Evolutionary conservation across 2,113 vertebrate species (phyloP), one percentile per base, ranked within the genome.

Genomic region (Platanista minor): DNA sequence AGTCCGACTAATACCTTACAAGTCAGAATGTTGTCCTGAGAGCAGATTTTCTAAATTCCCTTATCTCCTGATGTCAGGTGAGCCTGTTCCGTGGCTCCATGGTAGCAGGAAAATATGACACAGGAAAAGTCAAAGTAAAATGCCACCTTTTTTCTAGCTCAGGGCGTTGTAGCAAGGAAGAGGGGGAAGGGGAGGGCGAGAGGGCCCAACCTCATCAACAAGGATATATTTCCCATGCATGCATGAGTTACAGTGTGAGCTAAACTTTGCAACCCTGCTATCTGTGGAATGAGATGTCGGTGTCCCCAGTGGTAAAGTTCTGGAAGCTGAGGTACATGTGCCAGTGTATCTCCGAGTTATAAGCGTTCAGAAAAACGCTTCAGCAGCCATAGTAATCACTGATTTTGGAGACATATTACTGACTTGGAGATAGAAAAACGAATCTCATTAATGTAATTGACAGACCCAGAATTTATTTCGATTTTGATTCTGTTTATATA

Each of bases 21-120:
- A 97, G 83, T 75, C 88, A 83, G 69, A 49, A 41, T 95, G 64
- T 66, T 82, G 62, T 95, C 71, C 77, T 33, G 52, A 85, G 92
- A 96, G 52, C 71, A 93, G 92, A 81, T 96, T 98, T 96, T 41
- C 85, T 92, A 75, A 96, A 96, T 94, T 81, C 87, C 80, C 69
- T 94, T 96, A 72, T 94, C 92, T 97, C n/a, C 81, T 1, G 0
- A 41, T n/a, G 71, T 92, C 95, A 97, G 92, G 91, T 92, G 46
- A 88, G 77, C 54, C 59, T 84, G 31, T 66, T 66, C 21, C 72
- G n/a, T 31, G 43, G 33, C 71, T 72, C 20, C 62, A 33, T 27
- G 31, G 36, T 49, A 75, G 72, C 57, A 81, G 96, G 94, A 90
- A 95, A 82, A 57, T 52, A 15, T 33, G 31, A 72, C 59, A 10